These are phyloP conservation scores for Aleiodes sp. DNA, from an alignment of 1,140 invertebrate species.

Conservation along the genomic window DNA sequence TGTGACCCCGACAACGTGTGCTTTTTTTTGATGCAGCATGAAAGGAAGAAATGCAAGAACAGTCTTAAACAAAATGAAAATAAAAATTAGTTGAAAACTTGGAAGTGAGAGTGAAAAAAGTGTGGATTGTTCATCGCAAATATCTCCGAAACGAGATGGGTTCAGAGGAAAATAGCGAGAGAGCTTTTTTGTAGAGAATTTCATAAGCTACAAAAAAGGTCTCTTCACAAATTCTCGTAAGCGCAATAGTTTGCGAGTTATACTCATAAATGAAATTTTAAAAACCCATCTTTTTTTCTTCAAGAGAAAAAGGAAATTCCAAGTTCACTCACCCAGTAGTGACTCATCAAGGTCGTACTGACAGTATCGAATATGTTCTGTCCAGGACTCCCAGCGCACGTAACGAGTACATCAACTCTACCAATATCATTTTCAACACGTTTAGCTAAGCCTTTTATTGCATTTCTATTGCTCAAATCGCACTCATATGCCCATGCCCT, in stretches of 20 bases:
- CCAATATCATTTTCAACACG: conserved; percentile 57
- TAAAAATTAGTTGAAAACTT: no score
- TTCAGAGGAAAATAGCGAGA: no score
- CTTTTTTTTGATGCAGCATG: conserved; percentile 49
- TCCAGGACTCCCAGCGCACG: conserved; percentile 48
- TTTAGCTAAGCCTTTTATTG: conserved; percentile 47
- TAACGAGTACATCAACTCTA: conserved; percentile 57
- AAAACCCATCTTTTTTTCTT: not conserved
- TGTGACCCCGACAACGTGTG: conserved; percentile 55
- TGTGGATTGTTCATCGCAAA: no score
- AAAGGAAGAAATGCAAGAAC: conserved; percentile 58
- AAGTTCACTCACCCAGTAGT: conserved; percentile 56
- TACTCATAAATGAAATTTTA: no score
- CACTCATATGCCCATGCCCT: conserved; percentile 51
- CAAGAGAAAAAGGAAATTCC: no score
- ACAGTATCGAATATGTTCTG: conserved; percentile 52
- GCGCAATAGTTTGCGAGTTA: no score
- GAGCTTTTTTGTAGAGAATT: no score
- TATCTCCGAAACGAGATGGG: no score
- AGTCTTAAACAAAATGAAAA: conserved; percentile 46
- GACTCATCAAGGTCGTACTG: conserved; percentile 56
- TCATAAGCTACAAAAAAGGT: no score
- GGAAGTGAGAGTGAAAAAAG: not conserved
- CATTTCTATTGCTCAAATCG: conserved; percentile 46
- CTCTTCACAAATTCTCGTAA: no score